Evolutionary conservation across 2,797 vertebrate genomes (phyloP), one percentile per base, ranked within the genome.

Genomic region (Poecilia gillii): DNA sequence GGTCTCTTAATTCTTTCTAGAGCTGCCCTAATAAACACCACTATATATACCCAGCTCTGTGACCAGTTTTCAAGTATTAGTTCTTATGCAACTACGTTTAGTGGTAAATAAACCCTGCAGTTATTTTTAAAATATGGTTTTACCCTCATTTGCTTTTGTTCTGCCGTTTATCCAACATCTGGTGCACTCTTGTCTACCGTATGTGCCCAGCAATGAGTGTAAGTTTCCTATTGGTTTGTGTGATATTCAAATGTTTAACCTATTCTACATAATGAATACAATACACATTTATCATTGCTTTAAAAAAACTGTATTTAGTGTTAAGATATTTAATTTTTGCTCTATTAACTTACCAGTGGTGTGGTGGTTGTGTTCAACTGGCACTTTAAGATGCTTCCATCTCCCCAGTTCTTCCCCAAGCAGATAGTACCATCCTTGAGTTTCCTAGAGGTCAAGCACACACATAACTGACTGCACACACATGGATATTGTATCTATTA

Each of bases 391-490:
- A 90, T 98, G 98, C 84, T 98, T 99, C 80, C 94, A 97, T 86
- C 91, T 94, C 79, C 98, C 98, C 84, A 97, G 91, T 73, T 96
- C 95, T 91, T 97, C 95, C 18, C 93, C 96, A 0, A 99, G 96
- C 45, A 99, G 95, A 81, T 97, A 97, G 89, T 97, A 99, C 97
- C 98, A 99, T 87, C 97, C 97, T 3, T 90, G 94, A 91, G 97
- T 91, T 72, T 96, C 96, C 97, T 98, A 86, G 9, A 73, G 31
- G 76, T 79, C 33, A 86, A 75, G 68, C 81, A 90, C 68, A 88
- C 39, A 53, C 14, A 80, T 41, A 80, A 31, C 43, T 14, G 51
- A 75, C 25, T 20, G 62, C 36, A 18, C 76, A 33, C 59, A 46
- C 20, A 1, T 53, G 33, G 28, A 33, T 25, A 23, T 84, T 80